Evolutionary conservation across 2,888 invertebrate species (phyloP).

Genomic region (Cephonodes hylas): DNA sequence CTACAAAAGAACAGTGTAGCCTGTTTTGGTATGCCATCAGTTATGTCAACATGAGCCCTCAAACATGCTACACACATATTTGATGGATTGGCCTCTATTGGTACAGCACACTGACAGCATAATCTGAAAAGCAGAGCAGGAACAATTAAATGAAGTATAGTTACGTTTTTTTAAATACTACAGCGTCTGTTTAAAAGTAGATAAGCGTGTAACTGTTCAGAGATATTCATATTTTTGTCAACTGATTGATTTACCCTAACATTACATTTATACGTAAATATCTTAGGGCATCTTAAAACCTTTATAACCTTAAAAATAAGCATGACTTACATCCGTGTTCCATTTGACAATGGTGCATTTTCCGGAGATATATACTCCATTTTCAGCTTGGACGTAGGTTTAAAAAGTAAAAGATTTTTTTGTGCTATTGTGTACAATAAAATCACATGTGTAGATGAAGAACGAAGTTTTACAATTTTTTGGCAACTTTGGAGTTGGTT

Average conservation of each 20-base stretch:
- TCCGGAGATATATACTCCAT: slow-evolving; percentile 74
- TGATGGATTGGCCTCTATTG: slow-evolving; percentile 96
- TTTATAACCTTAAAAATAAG: slow-evolving; percentile 36
- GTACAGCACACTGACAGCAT: slow-evolving; percentile 96
- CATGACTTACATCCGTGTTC: slow-evolving; percentile 68
- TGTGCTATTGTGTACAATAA: too few relatives aligned
- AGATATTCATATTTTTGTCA: too few relatives aligned
- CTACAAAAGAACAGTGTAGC: slow-evolving; percentile 93
- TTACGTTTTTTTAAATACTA: too few relatives aligned
- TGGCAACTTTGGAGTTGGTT: too few relatives aligned
- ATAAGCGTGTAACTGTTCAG: too few relatives aligned
- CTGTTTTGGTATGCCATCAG: slow-evolving; percentile 97
- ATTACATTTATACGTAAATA: too few relatives aligned
- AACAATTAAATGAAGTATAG: not conserved
- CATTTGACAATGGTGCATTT: slow-evolving; percentile 40
- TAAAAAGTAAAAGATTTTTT: not conserved
- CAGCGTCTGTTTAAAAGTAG: too few relatives aligned
- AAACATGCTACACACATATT: slow-evolving; percentile 99
- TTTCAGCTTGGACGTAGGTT: slow-evolving; percentile 7
- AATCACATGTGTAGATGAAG: too few relatives aligned
- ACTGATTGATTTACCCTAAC: not conserved
- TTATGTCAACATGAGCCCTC: slow-evolving; percentile 95
- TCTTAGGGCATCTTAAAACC: not conserved
- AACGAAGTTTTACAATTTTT: too few relatives aligned
- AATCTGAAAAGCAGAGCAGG: slow-evolving; percentile 83